A percentile compares a stretch with the other conserved stretches of the same genome.
Evolutionary conservation across 92 coral and sea anemone species (phyloP).

Genomic region (Epizoanthus scotinus): DNA sequence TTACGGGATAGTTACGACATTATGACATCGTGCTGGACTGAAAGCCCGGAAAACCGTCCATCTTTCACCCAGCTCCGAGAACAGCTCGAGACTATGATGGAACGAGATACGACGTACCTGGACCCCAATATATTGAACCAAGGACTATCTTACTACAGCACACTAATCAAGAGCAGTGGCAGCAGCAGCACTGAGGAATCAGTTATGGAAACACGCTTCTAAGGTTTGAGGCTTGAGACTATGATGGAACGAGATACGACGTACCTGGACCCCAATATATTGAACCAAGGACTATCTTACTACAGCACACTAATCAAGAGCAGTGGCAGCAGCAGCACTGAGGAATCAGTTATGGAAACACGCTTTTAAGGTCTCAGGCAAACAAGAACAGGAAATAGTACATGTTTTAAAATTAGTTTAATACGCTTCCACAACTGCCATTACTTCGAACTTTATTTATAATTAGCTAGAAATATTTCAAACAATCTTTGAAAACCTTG

Average conservation of each 20-base stretch:
- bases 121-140: neutral
- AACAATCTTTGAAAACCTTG: no score
- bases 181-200: neutral
- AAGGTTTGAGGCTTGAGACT: no score
- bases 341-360: neutral
- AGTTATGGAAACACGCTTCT: neutral
- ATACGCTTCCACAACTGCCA: no score
- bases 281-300: neutral
- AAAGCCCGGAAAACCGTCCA: conserved; percentile 7
- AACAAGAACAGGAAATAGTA: no score
- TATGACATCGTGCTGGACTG: conserved; percentile 25
- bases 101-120: neutral
- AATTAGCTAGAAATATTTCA: no score
- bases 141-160: neutral
- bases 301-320: neutral
- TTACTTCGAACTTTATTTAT: no score
- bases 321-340: neutral
- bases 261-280: neutral
- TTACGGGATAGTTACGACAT: neutral
- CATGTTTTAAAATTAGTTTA: no score
- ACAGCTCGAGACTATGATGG: conserved; percentile 16
- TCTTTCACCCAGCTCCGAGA: conserved; percentile 9
- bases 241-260: conserved; percentile 6
- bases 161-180: neutral
- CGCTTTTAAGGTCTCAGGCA: neutral